phyloP scores from a whole-genome alignment of 2,113 vertebrate species.

The Anarhynchus alexandrinus region DNA sequence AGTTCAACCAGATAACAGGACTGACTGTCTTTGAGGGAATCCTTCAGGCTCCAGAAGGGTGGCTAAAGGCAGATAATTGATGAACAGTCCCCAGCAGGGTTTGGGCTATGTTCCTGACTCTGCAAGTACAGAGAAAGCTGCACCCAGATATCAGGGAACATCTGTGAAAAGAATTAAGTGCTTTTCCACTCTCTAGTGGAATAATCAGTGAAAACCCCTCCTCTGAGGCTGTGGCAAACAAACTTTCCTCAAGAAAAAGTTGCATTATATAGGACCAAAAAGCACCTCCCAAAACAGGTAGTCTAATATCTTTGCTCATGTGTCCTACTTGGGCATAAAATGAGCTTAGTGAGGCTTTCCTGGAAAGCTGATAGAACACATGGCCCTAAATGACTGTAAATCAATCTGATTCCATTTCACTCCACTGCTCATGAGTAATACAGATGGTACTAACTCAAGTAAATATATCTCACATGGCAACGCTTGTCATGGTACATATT shows the following conservation, averaged over 20 bases:
- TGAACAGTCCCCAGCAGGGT: not conserved
- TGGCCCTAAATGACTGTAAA: not conserved
- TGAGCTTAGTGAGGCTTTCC: not conserved
- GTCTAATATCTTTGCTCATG: not conserved
- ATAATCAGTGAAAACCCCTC: not conserved
- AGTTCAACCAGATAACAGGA: not conserved
- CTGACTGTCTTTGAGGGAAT: not conserved
- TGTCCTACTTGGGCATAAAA: not conserved
- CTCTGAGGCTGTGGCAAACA: not conserved
- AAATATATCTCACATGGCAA: not conserved
- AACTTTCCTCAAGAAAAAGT: not conserved
- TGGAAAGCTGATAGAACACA: not conserved
- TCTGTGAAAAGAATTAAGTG: not conserved
- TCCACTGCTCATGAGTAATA: not conserved
- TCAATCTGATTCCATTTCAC: not conserved
- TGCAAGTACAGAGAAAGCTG: not conserved
- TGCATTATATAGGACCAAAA: not conserved
- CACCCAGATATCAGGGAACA: not conserved
- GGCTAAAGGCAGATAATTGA: not conserved
- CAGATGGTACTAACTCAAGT: not conserved
- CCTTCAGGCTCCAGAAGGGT: not conserved
- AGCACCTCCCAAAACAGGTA: not conserved
- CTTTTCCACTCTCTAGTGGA: not conserved
- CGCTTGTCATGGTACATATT: accelerated
- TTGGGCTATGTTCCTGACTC: not conserved